Percentiles rank a stretch among this genome's conserved stretches.
phyloP scores from a whole-genome alignment of 1,140 invertebrate genomes.

The Adelges cooleyi region DNA sequence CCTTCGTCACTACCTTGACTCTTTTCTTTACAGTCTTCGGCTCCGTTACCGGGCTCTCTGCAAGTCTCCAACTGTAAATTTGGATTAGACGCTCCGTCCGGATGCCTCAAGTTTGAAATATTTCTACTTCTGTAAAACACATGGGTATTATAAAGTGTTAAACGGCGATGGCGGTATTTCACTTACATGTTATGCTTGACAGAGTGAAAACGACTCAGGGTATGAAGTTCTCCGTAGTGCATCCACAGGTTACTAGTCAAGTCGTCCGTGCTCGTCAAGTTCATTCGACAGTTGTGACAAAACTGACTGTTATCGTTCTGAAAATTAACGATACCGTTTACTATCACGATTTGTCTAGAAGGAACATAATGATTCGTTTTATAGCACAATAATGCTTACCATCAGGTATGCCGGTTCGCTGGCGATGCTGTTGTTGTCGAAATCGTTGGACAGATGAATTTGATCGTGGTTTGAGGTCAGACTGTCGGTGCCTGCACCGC shows the following conservation, averaged over 20 bases:
- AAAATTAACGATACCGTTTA: background rate
- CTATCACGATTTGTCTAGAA: background rate
- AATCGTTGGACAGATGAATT: slow-evolving; percentile 22
- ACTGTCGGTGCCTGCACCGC: slow-evolving; percentile 35
- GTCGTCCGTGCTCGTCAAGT: slow-evolving; percentile 15
- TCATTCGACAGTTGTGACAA: slow-evolving; percentile 29
- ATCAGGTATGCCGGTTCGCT: slow-evolving; percentile 55
- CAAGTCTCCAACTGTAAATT: slow-evolving; percentile 48
- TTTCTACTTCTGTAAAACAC: slow-evolving; percentile 39
- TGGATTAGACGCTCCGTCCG: slow-evolving; percentile 82
- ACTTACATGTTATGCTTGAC: slow-evolving; percentile 7
- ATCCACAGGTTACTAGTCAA: slow-evolving; percentile 1
- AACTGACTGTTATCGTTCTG: slow-evolving; percentile 5
- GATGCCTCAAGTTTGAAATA: slow-evolving; percentile 66
- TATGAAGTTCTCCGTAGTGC: slow-evolving; percentile 15
- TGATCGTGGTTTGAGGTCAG: background rate
- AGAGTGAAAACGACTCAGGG: slow-evolving; percentile 9
- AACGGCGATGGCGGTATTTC: too few species aligned
- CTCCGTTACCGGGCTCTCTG: slow-evolving; percentile 56
- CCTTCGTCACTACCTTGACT: slow-evolving; percentile 33
- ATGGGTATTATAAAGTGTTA: too few species aligned
- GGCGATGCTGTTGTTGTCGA: slow-evolving; percentile 53
- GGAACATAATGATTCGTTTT: background rate
- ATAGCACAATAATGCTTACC: slow-evolving; percentile 31
- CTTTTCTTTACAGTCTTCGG: slow-evolving; percentile 34